Evolutionary conservation across 2,888 invertebrate species (phyloP), one percentile per base, ranked within the genome.

Genomic region (Melangyna quadrimaculata): DNA sequence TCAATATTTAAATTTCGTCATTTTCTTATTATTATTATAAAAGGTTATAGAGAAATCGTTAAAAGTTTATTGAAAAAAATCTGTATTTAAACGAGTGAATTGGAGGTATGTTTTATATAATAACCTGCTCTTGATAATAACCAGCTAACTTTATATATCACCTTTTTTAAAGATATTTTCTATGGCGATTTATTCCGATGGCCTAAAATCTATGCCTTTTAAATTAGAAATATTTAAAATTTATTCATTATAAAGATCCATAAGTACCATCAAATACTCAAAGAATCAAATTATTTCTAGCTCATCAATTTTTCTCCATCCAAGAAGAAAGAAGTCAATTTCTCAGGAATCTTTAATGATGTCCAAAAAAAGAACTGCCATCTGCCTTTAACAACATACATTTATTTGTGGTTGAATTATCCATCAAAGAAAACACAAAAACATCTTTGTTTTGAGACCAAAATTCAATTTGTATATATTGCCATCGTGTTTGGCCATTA

Each of bases 381-480:
- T 24, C 24, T 27, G 2, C 14, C 24, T 14, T n/a, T n/a, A n/a
- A n/a, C n/a, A n/a, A n/a, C n/a, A n/a, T 7, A 51, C 24, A 24
- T n/a, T n/a, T 48, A 3, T 51, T 24, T 7, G 14, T 27, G 14
- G 24, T 51, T 24, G 51, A 51, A 51, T 22, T 51, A 24, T 51
- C 2, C 48, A 2, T 14, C 14, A 51, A 5, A 51, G 5, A 22
- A 22, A 27, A 51, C 51, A 6, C 24, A 29, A 45, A 29, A 45
- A 8, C 43, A 45, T 65, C 29, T 65, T 65, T 17, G 12, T 1
- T 10, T 45, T 6, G n/a, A 43, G 3, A 63, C 19, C 29, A 9
- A 43, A 27, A 65, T 65, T 65, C 29, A 45, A 65, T 65, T 65
- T 45, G 9, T 65, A 35, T 65, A 35, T 35, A 37, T 59, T 59